These are phyloP conservation scores for Chydorus sphaericus DNA, from an alignment of 2,888 invertebrate genomes.

Conservation along the genomic window DNA sequence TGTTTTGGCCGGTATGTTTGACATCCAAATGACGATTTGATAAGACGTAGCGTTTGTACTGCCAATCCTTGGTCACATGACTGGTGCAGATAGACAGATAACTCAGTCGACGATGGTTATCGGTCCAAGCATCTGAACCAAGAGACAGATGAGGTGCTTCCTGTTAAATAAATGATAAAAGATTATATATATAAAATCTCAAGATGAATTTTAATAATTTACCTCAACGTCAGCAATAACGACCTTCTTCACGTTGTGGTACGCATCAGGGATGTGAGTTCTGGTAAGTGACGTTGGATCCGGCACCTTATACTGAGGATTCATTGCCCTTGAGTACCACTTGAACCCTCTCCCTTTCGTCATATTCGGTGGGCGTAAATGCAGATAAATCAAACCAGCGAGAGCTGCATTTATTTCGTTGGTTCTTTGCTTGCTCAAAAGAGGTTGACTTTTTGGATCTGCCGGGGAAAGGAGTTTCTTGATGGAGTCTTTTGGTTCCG, in stretches of 20 bases:
- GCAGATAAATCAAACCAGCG: background rate
- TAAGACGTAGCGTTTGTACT: background rate
- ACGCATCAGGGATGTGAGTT: background rate
- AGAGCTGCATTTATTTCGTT: background rate
- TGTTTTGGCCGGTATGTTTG: background rate
- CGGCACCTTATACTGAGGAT: background rate
- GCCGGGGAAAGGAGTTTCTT: no score
- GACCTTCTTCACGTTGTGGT: background rate
- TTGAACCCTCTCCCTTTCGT: background rate
- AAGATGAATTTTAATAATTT: no score
- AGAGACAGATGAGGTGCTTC: background rate
- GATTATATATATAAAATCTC: no score
- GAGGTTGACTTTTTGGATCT: no score
- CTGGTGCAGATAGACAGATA: background rate
- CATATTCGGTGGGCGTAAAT: background rate
- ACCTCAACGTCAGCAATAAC: background rate
- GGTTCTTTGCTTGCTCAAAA: no score
- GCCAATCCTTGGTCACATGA: background rate
- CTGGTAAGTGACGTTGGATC: background rate
- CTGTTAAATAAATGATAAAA: no score
- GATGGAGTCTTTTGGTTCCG: no score
- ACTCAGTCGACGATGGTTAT: background rate
- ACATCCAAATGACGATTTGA: background rate
- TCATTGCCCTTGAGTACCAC: background rate
- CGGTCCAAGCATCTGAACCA: background rate